Percentiles rank a stretch among this genome's conserved stretches.
These are phyloP conservation scores for Lasaia peninsularis DNA, from an alignment of 1,140 invertebrate genomes.

Conservation along the genomic window DNA sequence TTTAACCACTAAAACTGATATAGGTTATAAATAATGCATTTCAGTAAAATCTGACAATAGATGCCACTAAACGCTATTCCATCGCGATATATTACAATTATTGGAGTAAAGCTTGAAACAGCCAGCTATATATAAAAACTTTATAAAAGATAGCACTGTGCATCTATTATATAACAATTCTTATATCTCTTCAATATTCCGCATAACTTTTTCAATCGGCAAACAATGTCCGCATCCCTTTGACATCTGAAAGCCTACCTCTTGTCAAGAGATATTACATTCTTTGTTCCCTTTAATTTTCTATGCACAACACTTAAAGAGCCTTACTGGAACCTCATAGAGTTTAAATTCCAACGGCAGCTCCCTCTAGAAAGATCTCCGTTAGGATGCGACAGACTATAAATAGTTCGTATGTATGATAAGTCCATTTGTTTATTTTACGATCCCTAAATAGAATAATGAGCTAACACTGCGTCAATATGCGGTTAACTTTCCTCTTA, in stretches of 20 bases:
- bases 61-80: too few relatives aligned
- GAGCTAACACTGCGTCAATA: conserved; percentile 2
- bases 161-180: background rate
- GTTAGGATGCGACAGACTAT: conserved; percentile 22
- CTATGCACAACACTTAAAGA: background rate
- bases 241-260: background rate
- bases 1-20: too few relatives aligned
- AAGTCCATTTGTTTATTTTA: conserved; percentile 23
- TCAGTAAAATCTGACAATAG: too few relatives aligned
- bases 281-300: background rate
- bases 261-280: conserved; percentile 1
- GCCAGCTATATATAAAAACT: too few relatives aligned
- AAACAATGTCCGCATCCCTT: background rate
- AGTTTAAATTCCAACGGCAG: background rate
- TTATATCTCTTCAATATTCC: background rate
- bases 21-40: too few relatives aligned
- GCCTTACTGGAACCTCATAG: background rate
- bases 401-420: conserved; percentile 20
- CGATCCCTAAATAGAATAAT: conserved; percentile 8
- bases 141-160: too few relatives aligned
- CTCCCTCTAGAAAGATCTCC: background rate
- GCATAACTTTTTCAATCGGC: background rate
- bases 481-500: conserved; percentile 13
- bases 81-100: too few relatives aligned
- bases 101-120: too few relatives aligned